A percentile compares a stretch with the other conserved stretches of the same genome.
phyloP scores from a whole-genome alignment of 1,140 invertebrate genomes.

The Platyscapa corneri region DNA sequence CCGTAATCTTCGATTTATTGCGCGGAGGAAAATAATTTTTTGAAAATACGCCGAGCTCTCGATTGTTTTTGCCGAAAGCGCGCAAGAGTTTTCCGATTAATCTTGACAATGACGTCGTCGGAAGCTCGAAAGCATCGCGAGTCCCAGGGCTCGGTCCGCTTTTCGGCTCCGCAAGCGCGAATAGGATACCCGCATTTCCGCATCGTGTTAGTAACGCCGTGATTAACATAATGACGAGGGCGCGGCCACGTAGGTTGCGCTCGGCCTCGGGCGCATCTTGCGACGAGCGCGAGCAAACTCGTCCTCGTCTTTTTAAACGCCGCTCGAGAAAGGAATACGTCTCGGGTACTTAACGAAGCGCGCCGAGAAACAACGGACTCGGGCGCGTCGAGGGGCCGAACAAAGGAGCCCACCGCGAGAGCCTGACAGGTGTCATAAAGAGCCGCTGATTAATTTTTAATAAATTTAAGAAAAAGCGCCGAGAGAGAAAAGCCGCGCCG shows the following conservation, averaged over 20 bases:
- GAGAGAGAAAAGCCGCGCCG: too few relatives aligned
- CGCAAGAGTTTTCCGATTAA: too few relatives aligned
- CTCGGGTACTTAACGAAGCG: not conserved
- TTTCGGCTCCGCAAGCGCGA: not conserved
- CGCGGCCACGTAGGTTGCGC: slow-evolving; percentile 20
- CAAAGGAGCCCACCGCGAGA: too few relatives aligned
- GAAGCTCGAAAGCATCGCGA: too few relatives aligned
- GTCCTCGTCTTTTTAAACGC: not conserved
- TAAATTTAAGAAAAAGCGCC: not conserved
- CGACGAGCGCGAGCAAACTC: slow-evolving; percentile 30
- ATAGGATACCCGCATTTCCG: not conserved
- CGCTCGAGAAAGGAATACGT: not conserved
- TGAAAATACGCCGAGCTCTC: too few relatives aligned
- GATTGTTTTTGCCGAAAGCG: too few relatives aligned
- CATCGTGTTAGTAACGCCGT: slow-evolving; percentile 3
- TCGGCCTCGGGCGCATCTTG: not conserved
- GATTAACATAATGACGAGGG: slow-evolving; percentile 46
- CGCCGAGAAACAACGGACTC: not conserved
- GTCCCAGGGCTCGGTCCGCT: too few relatives aligned
- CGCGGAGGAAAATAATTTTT: not conserved
- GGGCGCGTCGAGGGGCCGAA: not conserved
- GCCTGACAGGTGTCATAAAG: not conserved
- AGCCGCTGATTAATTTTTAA: not conserved
- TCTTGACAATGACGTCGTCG: too few relatives aligned
- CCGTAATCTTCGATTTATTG: not conserved